Percentiles rank a stretch among this genome's conserved stretches.
These are phyloP conservation scores for Hermaeophaga mercurialis DNA, from an alignment of 2,888 invertebrate species.

Conservation along the genomic window DNA sequence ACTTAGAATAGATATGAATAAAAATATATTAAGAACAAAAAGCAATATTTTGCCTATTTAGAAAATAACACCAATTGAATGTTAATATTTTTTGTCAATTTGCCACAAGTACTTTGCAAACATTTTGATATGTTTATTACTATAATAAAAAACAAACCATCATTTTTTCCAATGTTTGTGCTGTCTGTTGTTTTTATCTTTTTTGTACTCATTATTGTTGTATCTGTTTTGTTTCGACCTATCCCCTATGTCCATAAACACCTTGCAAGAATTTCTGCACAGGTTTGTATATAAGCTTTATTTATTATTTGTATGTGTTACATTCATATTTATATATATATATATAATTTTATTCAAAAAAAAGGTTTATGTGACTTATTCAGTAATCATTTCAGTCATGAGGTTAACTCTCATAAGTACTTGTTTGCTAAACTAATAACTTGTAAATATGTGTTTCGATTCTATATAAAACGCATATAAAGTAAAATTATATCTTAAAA, in stretches of 20 bases:
- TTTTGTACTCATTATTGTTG: constrained; percentile 5
- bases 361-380: too few species aligned
- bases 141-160: constrained; percentile 11
- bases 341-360: too few species aligned
- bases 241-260: background rate
- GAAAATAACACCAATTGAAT: constrained; percentile 2
- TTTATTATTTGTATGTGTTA: background rate
- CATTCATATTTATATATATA: background rate
- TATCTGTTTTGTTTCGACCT: constrained; percentile 5
- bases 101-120: background rate
- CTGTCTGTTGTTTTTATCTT: constrained; percentile 1
- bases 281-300: constrained; percentile 24
- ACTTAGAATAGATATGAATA: too few species aligned
- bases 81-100: constrained; percentile 3
- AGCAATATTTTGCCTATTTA: constrained; percentile 15
- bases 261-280: constrained; percentile 1
- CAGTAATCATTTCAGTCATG: too few species aligned
- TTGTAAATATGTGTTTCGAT: too few species aligned
- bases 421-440: too few species aligned
- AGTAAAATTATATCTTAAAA: too few species aligned
- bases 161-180: constrained; percentile 14
- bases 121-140: background rate
- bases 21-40: background rate
- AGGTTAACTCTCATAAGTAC: too few species aligned
- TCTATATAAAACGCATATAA: too few species aligned